Percentiles rank a stretch among this genome's conserved stretches.
Conservation (phyloP, 1,140 invertebrate genomes). For the Myzus persicae region DNA sequence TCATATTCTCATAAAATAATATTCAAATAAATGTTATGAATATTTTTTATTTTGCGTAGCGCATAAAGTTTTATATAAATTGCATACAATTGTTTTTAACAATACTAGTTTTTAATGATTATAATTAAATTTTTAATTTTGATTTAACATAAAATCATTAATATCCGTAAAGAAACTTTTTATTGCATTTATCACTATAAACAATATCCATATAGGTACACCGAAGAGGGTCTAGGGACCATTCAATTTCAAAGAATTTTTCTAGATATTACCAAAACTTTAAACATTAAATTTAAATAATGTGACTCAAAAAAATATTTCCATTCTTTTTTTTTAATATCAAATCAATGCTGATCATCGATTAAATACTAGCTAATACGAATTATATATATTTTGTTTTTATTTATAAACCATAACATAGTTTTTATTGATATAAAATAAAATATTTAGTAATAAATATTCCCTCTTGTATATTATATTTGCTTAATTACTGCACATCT, state of each 20-base stretch:
- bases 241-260: not conserved
- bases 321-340: not conserved
- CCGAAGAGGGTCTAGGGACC: accelerated
- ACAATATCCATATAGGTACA: not conserved
- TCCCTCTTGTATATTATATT: not conserved
- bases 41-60: not conserved
- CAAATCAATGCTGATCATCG: not conserved
- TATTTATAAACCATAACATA: not conserved
- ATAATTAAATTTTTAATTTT: too few relatives aligned
- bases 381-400: too few relatives aligned
- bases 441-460: not conserved
- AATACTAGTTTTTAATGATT: too few relatives aligned
- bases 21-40: not conserved
- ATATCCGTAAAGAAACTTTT: not conserved
- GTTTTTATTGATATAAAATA: not conserved
- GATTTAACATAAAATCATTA: too few relatives aligned
- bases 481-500: not conserved
- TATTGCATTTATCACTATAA: not conserved
- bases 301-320: not conserved
- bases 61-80: not conserved
- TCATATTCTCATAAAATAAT: not conserved
- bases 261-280: not conserved
- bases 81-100: too few relatives aligned
- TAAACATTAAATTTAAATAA: not conserved
- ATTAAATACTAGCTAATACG: not conserved